Percentiles rank a stretch among this genome's conserved stretches.
These are phyloP conservation scores for Pyrocephalus nanus DNA, from an alignment of 2,797 vertebrate species.

Conservation along the genomic window DNA sequence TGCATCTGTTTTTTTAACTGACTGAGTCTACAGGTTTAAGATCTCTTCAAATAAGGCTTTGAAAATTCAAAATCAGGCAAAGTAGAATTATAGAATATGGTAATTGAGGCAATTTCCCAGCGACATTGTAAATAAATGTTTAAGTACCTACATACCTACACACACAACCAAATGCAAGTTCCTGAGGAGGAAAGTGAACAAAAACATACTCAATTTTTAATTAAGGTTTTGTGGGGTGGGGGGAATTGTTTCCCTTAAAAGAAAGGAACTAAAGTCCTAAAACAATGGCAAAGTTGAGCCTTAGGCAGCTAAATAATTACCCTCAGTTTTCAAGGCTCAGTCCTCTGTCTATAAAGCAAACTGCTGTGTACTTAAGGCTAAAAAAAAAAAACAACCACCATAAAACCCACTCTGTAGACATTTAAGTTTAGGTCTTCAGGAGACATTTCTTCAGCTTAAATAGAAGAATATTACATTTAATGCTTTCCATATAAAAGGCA, in stretches of 20 bases:
- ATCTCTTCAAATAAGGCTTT: background rate
- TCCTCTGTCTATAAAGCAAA: constrained; percentile 62
- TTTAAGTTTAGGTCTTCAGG: constrained; percentile 26
- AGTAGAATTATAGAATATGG: background rate
- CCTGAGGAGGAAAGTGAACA: constrained; percentile 16
- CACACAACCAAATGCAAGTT: background rate
- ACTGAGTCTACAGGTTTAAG: background rate
- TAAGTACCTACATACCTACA: background rate
- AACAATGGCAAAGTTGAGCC: constrained; percentile 66
- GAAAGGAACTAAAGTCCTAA: constrained; percentile 52
- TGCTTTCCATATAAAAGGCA: constrained; percentile 53
- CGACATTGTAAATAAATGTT: background rate
- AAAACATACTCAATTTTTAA: constrained; percentile 53
- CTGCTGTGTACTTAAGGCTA: constrained; percentile 11
- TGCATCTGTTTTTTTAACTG: background rate
- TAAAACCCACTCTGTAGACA: constrained; percentile 42
- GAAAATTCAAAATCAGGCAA: background rate
- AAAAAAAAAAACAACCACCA: background rate
- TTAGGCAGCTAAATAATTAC: constrained; percentile 69
- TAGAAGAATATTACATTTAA: constrained; percentile 30
- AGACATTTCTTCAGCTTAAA: constrained; percentile 38
- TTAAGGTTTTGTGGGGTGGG: constrained; percentile 41
- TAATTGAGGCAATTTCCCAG: background rate
- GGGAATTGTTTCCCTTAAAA: constrained; percentile 47
- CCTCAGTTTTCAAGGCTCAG: constrained; percentile 56